Evolutionary conservation across 2,113 vertebrate genomes (phyloP).

Genomic region (Nyctereutes procyonoides): DNA sequence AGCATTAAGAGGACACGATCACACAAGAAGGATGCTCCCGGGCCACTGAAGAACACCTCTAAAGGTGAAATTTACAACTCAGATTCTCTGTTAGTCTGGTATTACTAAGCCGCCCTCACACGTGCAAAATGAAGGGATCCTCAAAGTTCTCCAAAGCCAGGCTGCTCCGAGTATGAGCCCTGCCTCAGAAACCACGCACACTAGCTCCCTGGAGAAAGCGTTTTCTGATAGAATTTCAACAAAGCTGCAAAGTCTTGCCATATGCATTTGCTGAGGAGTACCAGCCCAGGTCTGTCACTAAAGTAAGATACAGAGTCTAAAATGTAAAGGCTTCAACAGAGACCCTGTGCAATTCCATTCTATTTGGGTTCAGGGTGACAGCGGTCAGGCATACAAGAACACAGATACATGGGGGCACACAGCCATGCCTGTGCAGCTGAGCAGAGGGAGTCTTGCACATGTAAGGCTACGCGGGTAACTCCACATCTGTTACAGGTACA

Average conservation of each 20-base stretch:
- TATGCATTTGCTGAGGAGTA: not conserved
- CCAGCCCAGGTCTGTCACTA: not conserved
- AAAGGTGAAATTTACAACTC: not conserved
- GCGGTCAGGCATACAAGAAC: not conserved
- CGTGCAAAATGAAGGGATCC: not conserved
- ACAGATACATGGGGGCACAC: fast-evolving
- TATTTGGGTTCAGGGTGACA: not conserved
- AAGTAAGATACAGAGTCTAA: not conserved
- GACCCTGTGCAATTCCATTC: not conserved
- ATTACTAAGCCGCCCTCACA: too few species aligned
- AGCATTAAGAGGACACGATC: not conserved
- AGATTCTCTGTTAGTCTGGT: not conserved
- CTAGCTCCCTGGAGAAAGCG: not conserved
- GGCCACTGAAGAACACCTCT: not conserved
- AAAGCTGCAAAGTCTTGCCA: not conserved
- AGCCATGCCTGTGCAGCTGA: not conserved
- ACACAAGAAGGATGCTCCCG: not conserved
- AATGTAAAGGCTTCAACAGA: not conserved
- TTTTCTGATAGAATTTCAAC: not conserved
- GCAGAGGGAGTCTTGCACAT: not conserved
- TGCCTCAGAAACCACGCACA: not conserved
- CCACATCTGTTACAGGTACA: not conserved
- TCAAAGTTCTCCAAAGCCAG: not conserved
- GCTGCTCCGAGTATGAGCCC: not conserved
- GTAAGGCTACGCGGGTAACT: fast-evolving